Conservation (phyloP, 2,797 vertebrate genomes). For the Acanthurus lineatus region DNA sequence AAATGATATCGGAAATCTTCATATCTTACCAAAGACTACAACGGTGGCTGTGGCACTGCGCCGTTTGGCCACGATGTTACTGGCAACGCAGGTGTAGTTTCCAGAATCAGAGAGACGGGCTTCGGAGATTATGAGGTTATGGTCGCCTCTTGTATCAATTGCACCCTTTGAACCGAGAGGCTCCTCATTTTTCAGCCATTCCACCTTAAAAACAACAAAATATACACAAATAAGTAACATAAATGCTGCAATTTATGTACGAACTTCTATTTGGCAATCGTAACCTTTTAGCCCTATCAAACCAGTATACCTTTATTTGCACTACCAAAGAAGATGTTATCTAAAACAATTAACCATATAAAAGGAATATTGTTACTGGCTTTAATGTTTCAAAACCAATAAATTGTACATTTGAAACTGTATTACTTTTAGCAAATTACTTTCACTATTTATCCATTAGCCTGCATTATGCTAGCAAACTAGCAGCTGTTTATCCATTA, state of each 20-base stretch:
- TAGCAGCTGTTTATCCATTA: no score
- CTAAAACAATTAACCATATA: no score
- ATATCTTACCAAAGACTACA: slow-evolving; percentile 92
- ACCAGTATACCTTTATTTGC: no score
- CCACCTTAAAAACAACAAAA: slow-evolving; percentile 86
- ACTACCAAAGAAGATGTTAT: no score
- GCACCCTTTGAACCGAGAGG: slow-evolving; percentile 86
- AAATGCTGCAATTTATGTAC: background rate
- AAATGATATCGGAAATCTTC: background rate
- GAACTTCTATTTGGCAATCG: background rate
- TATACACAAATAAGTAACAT: background rate
- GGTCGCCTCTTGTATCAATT: slow-evolving; percentile 91
- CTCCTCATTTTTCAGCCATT: slow-evolving; percentile 98
- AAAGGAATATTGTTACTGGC: no score
- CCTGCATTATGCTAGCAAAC: background rate
- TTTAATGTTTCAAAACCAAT: no score
- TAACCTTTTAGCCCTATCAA: no score
- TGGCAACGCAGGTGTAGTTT: slow-evolving; percentile 97
- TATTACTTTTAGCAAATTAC: background rate
- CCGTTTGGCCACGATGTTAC: slow-evolving; percentile 96
- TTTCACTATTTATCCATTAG: background rate
- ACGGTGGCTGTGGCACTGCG: slow-evolving; percentile 93
- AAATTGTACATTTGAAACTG: background rate
- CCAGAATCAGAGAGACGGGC: slow-evolving; percentile 94
- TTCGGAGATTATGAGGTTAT: slow-evolving; percentile 94